Evolutionary conservation across 2,113 vertebrate species (phyloP), one percentile per base, ranked within the genome.

Genomic region (Lasiurus cinereus): DNA sequence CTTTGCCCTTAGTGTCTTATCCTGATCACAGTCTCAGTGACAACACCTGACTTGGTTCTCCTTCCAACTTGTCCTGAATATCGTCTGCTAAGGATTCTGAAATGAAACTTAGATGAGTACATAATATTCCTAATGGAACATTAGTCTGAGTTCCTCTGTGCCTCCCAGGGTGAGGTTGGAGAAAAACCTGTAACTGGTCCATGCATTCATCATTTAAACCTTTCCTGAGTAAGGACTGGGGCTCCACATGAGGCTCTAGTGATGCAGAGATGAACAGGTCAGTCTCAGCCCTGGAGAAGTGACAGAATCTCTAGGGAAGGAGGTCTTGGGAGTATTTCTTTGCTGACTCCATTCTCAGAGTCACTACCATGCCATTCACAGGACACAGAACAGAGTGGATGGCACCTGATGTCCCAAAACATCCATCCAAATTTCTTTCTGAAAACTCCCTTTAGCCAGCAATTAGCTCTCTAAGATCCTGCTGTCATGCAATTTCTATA

Each of bases 401-500:
- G 13, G 16, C 5, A 59, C 8, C 10, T 19, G 15, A 48, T 22
- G 21, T 90, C 54, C 70, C 77, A 82, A 78, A 27, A 54, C 39
- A 52, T 19, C 19, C 22, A 95, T 11, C 8, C 64, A 93, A 76
- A 89, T 16, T 48, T 6, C 18, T 56, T 82, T 67, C 70, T 80
- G 43, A 52, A 83, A 59, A 33, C 4, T 74, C 62, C 31, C 62
- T 86, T 64, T 54, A 76, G 46, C 6, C 62, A 93, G 62, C 7
- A 92, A 36, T 48, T 91, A 52, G 70, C 31, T 78, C 73, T 86
- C 79, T 69, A 59, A 50, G 39, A 39, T 88, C 83, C 74, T 95
- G 29, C 22, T 89, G 72, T 54, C 10, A 79, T 2, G 2, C 11
- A 92, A 8, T 86, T 70, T 83, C 36, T 56, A 78, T 84, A 93